Percentiles rank a stretch among this genome's conserved stretches.
Conservation (phyloP, 2,113 vertebrate genomes). For the Chloropsis cyanopogon region DNA sequence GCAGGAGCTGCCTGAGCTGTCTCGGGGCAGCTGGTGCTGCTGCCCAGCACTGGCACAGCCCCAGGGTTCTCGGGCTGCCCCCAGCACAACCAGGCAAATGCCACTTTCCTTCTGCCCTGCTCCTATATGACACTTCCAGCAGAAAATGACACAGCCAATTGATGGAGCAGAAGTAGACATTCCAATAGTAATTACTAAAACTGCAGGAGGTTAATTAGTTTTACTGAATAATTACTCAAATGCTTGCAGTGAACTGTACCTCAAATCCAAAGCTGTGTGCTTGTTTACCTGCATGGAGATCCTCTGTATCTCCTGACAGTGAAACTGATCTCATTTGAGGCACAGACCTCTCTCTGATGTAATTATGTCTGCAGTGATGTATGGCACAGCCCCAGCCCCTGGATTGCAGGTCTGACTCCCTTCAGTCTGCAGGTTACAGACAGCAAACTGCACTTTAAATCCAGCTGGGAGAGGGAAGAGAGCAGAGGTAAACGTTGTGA, state of each 20-base stretch:
- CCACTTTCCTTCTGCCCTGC: background rate
- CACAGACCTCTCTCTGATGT: background rate
- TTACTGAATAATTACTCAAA: background rate
- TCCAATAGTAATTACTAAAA: background rate
- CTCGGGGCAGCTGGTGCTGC: background rate
- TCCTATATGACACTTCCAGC: background rate
- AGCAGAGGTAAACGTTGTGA: background rate
- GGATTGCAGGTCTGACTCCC: background rate
- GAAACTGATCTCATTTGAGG: background rate
- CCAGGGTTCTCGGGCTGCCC: accelerated
- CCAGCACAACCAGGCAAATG: background rate
- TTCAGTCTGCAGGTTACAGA: background rate
- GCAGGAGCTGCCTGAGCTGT: background rate
- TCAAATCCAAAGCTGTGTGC: background rate
- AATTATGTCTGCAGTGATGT: background rate
- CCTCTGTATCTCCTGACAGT: background rate
- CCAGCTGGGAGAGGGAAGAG: background rate
- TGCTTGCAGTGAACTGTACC: background rate
- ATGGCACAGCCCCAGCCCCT: background rate
- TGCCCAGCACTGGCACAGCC: background rate
- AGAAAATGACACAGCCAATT: background rate
- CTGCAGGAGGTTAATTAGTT: slow-evolving; percentile 29
- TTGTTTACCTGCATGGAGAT: background rate
- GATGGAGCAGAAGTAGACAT: background rate
- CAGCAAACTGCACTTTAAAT: background rate